Evolutionary conservation across 2,113 vertebrate genomes (phyloP), one percentile per base, ranked within the genome.

Genomic region (Bucco capensis): DNA sequence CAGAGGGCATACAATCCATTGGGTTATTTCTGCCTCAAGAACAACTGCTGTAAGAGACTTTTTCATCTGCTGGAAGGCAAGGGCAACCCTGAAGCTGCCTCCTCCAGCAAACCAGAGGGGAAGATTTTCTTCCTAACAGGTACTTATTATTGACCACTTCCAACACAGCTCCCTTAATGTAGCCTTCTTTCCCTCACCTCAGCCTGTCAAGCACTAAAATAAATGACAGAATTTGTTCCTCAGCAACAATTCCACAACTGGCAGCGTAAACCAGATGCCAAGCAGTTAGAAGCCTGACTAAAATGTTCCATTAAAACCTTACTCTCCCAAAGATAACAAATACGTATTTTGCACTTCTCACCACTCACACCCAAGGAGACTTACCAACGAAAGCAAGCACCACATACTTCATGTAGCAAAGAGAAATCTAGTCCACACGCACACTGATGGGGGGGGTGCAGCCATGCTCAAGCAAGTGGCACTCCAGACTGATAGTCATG

Each of bases 391-490:
- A 17, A 37, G 42, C 35, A 77, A 80, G 35, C 31, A 72, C 12
- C 33, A 38, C 0, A 0, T 27, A 10, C n/a, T 38, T 35, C 18
- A 19, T 1, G 1, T 0, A 58, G 56, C 19, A 66, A 38, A 72
- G 31, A 62, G 44, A 65, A 72, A 69, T 6, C 12, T 28, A 54
- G 40, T 17, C 53, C 24, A 22, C 0, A 1, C 2, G 1, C 37
- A 31, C 3, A 1, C 27, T n/a, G 27, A 10, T 5, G 16, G 24
- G 70, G 13, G 14, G 22, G 12, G 27, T 44, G 33, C 53, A 76
- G 54, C 21, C 40, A 50, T 1, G 0, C 33, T 88, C 13, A 6
- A 47, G 14, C 33, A 44, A 70, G 42, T 7, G 31, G 19, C 62
- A 94, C 40, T 49, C 53, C 1, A 15, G 27, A 24, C 24, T 21